These are phyloP conservation scores for Dendropsophus ebraccatus DNA, from an alignment of 2,113 vertebrate species.

Conservation along the genomic window DNA sequence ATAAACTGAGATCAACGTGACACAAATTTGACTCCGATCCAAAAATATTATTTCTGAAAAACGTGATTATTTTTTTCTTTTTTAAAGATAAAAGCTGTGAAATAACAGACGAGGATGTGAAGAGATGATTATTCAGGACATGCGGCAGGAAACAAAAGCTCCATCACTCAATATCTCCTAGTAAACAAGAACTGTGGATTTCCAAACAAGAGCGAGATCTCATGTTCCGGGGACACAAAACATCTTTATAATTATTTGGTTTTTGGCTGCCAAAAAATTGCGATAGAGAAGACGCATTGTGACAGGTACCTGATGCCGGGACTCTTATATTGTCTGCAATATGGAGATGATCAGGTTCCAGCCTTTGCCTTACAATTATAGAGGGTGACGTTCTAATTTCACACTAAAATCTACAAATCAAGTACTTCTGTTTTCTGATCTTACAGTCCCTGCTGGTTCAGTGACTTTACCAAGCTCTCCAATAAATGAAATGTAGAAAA, in stretches of 20 bases:
- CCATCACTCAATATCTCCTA: background rate
- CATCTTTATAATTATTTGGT: background rate
- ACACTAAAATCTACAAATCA: background rate
- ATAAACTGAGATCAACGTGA: too few relatives aligned
- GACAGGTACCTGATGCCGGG: background rate
- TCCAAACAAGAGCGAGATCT: background rate
- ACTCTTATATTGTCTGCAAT: background rate
- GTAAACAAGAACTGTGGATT: background rate
- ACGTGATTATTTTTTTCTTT: too few relatives aligned
- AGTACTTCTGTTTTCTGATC: too few relatives aligned
- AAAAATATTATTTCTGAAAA: too few relatives aligned
- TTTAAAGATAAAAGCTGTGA: background rate
- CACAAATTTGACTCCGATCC: too few relatives aligned
- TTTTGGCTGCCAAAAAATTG: background rate
- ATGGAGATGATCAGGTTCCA: background rate
- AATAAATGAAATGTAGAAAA: too few relatives aligned
- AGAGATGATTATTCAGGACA: background rate
- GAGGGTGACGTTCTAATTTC: background rate
- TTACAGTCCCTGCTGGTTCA: too few relatives aligned
- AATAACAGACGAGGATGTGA: too few relatives aligned
- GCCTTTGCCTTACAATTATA: background rate
- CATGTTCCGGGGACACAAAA: background rate
- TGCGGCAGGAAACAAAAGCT: background rate
- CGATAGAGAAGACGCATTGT: background rate
- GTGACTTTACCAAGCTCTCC: too few relatives aligned